Conservation (phyloP, 2,888 invertebrate species). For the Exephanes ischioxanthus region DNA sequence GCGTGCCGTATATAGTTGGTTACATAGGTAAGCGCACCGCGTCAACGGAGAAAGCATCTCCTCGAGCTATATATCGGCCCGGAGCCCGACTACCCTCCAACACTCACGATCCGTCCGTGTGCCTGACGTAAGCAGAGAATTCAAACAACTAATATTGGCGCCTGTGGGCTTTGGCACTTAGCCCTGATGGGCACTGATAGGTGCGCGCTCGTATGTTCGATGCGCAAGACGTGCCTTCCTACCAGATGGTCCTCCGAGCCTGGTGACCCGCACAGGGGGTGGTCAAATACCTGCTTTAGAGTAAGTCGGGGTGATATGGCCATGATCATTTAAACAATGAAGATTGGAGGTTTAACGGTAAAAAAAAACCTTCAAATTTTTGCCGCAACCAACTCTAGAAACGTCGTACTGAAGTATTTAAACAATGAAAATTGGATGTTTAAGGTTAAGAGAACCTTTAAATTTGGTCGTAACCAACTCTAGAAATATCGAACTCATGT, state of each 20-base stretch:
- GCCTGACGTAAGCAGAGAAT: slow-evolving; percentile 56
- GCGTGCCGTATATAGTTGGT: slow-evolving; percentile 38
- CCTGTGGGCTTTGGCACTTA: slow-evolving; percentile 61
- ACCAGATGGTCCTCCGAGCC: neutral
- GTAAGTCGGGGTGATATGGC: neutral
- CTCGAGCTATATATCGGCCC: slow-evolving; percentile 21
- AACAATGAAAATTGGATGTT: too few species aligned
- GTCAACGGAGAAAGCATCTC: slow-evolving; percentile 55
- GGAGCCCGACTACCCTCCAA: slow-evolving; percentile 16
- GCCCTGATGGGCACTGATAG: slow-evolving; percentile 15
- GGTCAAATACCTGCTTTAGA: neutral
- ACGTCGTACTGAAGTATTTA: too few species aligned
- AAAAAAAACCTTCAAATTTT: too few species aligned
- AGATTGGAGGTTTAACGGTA: neutral
- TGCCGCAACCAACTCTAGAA: too few species aligned
- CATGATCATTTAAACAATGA: neutral
- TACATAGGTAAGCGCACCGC: slow-evolving; percentile 31
- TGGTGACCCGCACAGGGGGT: neutral
- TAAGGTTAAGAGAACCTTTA: too few species aligned
- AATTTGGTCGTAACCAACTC: too few species aligned
- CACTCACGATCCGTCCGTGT: slow-evolving; percentile 55
- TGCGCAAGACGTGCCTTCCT: neutral
- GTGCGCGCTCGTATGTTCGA: neutral
- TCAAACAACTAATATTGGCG: slow-evolving; percentile 70
- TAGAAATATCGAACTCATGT: too few species aligned